Evolutionary conservation across 1,140 invertebrate genomes (phyloP), one percentile per base, ranked within the genome.

Genomic region (Brachionus manjavacas): DNA sequence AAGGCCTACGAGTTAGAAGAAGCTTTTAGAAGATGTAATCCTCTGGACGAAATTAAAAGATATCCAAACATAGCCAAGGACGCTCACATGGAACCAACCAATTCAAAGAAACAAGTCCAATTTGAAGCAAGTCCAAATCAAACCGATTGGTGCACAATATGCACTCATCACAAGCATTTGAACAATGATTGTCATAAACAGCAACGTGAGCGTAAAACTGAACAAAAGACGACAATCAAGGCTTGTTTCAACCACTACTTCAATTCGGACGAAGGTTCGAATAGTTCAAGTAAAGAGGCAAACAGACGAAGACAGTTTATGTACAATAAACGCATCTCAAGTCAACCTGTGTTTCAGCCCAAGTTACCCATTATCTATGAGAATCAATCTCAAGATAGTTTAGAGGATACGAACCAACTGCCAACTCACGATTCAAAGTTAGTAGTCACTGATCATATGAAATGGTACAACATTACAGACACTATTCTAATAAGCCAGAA

Each of bases 141-240:
- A 68, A 68, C 31, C 31, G 64, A 68, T 68, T 68, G 64, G 64
- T 68, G 64, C 31, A 12, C 8, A 35, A 28, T 68, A 28, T 68
- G 64, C 31, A 31, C 23, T 28, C 3, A 68, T 35, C 64, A 68
- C 64, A 68, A 35, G 31, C 64, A 68, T 68, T 68, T 68, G 31
- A 68, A 68, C 23, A 68, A 68, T 31, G 64, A 68, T 68, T 68
- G 64, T 68, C 31, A 31, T 68, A 68, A 68, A 68, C 64, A 68
- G 31, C 64, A 68, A 31, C 64, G 25, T 14, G 64, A 68, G 25
- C 64, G 64, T 35, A 68, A 14, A 68, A 68, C 23, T 35, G 64
- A 68, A 68, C 64, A 68, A 35, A 68, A 68, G 31, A 68, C 64
- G 31, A 68, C 20, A 31, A 68, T 68, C 64, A 68, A 68, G 31